Evolutionary conservation across 2,888 invertebrate species (phyloP), one percentile per base, ranked within the genome.

Genomic region (Petrolisthes manimaculis): DNA sequence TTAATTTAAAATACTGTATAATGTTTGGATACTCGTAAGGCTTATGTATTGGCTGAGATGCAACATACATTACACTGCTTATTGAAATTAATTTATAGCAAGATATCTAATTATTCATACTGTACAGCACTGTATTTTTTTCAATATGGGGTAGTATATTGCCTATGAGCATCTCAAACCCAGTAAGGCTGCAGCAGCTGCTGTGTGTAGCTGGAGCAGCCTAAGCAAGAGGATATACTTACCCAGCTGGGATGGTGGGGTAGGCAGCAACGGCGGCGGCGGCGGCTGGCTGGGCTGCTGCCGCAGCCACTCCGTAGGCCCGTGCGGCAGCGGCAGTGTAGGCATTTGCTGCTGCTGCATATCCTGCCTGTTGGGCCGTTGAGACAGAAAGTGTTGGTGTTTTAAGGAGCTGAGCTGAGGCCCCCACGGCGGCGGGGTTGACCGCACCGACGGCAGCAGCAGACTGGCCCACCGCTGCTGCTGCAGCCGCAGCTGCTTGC

Each of bases 391-490:
- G 88, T 89, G 90, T 88, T 75, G 90, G 89, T 77, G 89, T 89
- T 90, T 90, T 90, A 90, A 90, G 90, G 83, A 90, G 89, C 77
- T 90, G 90, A n/a, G 90, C 90, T 61, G 90, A 83, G 61, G 89
- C 88, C 84, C 89, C 95, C 94, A 95, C 95, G 92, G 92, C 92
- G 88, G 92, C 92, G 55, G 86, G 89, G 82, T 84, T 85, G 86
- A 89, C 84, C 91, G 96, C 97, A 92, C 96, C 95, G 91, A 96
- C 96, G 91, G 97, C 97, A 67, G 96, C 97, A 91, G 96, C 96
- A 93, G 97, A 96, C 94, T 97, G 97, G 91, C 96, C 96, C 87
- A 96, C 97, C 92, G 97, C 97, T 91, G 96, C 96, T 93, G 97
- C 96, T 82, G 91, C 91, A 55, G 89, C 89, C 84, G 89, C 89